These are phyloP conservation scores for Allygus modestus DNA, from an alignment of 2,888 invertebrate genomes.

Conservation along the genomic window DNA sequence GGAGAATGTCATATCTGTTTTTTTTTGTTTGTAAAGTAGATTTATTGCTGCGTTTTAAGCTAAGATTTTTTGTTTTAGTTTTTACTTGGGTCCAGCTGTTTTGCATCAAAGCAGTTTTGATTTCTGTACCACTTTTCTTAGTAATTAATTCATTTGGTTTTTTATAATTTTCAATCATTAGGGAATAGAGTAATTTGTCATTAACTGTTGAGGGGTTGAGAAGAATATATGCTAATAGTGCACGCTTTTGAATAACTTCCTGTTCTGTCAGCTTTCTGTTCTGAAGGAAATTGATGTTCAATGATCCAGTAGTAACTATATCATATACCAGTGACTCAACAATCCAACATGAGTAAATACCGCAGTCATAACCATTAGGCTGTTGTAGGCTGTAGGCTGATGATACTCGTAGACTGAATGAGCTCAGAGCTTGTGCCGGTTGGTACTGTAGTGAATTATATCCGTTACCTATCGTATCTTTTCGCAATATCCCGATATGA, in stretches of 20 bases:
- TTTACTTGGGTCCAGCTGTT: not conserved
- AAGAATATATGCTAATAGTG: slow-evolving; percentile 16
- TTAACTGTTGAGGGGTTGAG: not conserved
- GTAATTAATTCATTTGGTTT: not conserved
- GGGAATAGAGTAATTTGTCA: not conserved
- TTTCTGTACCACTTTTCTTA: not conserved
- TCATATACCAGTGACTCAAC: no score
- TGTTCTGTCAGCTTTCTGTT: not conserved
- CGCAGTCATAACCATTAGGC: no score
- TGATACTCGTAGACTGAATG: no score
- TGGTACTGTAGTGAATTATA: no score
- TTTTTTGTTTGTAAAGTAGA: not conserved
- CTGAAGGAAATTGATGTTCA: no score
- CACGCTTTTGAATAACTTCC: not conserved
- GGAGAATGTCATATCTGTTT: not conserved
- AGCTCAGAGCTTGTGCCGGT: no score
- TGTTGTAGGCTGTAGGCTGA: no score
- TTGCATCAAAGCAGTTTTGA: no score
- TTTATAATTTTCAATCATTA: not conserved
- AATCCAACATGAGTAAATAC: no score
- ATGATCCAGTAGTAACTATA: no score
- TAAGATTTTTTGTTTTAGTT: not conserved
- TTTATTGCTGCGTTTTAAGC: not conserved
- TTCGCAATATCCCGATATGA: no score
- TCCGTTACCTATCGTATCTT: no score